Evolutionary conservation across 92 coral and sea anemone genomes (phyloP).

Genomic region (Actinostola sp.): DNA sequence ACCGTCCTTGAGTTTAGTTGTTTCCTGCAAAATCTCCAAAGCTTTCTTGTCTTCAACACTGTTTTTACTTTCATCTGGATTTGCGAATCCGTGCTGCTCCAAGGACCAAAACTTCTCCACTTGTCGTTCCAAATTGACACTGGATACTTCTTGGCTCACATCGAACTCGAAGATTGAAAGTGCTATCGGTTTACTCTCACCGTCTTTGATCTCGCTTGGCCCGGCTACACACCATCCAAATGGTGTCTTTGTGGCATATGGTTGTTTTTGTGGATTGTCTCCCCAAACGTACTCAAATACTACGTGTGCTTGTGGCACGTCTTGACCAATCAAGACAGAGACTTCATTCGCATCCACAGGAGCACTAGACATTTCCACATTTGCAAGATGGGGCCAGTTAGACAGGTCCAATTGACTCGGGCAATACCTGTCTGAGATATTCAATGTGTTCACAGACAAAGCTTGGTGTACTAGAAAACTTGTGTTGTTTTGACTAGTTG

Average conservation of each 20-base stretch:
- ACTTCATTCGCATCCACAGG: conserved; percentile 47
- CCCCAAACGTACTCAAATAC: conserved; percentile 46
- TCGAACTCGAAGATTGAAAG: conserved; percentile 43
- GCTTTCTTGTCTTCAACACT: conserved; percentile 48
- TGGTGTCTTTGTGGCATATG: conserved; percentile 16
- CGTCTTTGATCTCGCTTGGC: background rate
- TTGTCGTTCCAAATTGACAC: conserved; percentile 24
- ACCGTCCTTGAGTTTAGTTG: conserved; percentile 6
- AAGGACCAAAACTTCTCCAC: conserved; percentile 50
- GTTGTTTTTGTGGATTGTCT: conserved; percentile 12
- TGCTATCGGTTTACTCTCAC: conserved; percentile 22
- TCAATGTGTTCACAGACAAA: conserved; percentile 24
- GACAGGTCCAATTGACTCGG: conserved; percentile 27
- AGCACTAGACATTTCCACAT: conserved; percentile 22
- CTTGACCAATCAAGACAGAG: conserved; percentile 57
- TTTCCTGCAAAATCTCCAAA: conserved; percentile 25
- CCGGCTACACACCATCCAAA: conserved; percentile 45
- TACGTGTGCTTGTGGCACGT: conserved; percentile 53
- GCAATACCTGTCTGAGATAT: conserved; percentile 34
- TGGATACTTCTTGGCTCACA: conserved; percentile 26
- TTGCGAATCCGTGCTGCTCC: conserved; percentile 34
- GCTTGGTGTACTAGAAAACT: conserved; percentile 35
- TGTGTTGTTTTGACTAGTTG: background rate
- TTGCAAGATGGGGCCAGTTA: conserved; percentile 38
- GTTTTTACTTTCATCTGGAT: conserved; percentile 21